A percentile compares a stretch with the other conserved stretches of the same genome.
These are phyloP conservation scores for Urophycis tenuis DNA, from an alignment of 2,797 vertebrate genomes.

Conservation along the genomic window DNA sequence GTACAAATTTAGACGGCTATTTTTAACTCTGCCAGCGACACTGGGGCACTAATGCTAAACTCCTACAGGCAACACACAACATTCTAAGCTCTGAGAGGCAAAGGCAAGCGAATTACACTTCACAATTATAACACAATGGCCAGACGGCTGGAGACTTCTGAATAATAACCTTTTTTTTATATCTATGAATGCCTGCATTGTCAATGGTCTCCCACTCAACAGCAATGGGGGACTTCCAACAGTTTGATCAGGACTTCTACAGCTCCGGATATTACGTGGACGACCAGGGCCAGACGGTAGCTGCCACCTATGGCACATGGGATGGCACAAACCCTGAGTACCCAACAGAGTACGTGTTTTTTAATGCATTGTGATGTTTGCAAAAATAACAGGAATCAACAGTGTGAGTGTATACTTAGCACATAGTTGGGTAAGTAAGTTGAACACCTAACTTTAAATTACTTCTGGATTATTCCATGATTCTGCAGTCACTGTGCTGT, in stretches of 20 bases:
- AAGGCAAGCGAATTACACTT: neutral
- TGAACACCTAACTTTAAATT: neutral
- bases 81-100: slow-evolving; percentile 11
- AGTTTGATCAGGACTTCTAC: slow-evolving; percentile 79
- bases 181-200: neutral
- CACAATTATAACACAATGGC: neutral
- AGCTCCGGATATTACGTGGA: slow-evolving; percentile 77
- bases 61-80: slow-evolving; percentile 12
- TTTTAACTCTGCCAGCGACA: slow-evolving; percentile 27
- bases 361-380: neutral
- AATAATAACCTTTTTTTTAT: neutral
- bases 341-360: neutral
- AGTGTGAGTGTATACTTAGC: neutral
- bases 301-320: slow-evolving; percentile 24
- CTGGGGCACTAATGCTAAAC: slow-evolving; percentile 16
- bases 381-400: neutral
- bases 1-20: slow-evolving; percentile 39
- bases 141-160: neutral
- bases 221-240: slow-evolving; percentile 76
- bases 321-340: slow-evolving; percentile 1
- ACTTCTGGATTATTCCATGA: neutral
- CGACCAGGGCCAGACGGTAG: slow-evolving; percentile 60
- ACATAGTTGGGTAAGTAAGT: neutral
- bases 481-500: neutral
- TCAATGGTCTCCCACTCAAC: neutral